Evolutionary conservation across 37 sponge, comb jelly and placozoan genomes (phyloP).

Genomic region (Halichondria panicea): DNA sequence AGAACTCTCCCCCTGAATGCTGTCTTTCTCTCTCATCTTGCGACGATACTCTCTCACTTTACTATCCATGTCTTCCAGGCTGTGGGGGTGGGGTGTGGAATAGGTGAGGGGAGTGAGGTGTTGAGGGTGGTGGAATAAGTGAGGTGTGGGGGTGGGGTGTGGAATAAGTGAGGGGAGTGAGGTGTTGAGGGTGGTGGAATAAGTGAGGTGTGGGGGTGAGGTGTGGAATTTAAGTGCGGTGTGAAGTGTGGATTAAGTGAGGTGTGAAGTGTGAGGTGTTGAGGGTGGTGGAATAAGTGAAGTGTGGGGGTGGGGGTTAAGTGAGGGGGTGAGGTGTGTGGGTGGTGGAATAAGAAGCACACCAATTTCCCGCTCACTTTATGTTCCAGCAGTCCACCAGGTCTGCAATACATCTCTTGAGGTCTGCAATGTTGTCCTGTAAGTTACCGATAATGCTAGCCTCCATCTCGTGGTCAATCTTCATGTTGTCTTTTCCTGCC

Average conservation of each 20-base stretch:
- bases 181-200: background rate
- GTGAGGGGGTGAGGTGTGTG: too few relatives aligned
- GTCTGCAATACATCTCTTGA: constrained; percentile 45
- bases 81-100: background rate
- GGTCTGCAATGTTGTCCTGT: constrained; percentile 39
- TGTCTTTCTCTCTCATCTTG: background rate
- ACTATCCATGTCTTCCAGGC: constrained; percentile 26
- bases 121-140: background rate
- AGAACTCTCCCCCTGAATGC: too few relatives aligned
- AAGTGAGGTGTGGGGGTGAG: too few relatives aligned
- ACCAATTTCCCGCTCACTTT: constrained; percentile 26
- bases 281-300: background rate
- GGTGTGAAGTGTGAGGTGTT: too few relatives aligned
- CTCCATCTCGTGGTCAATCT: background rate
- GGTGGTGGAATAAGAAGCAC: too few relatives aligned
- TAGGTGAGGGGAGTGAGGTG: background rate
- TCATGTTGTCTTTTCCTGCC: background rate
- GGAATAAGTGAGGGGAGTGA: background rate
- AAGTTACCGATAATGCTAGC: constrained; percentile 2
- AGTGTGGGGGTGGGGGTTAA: too few relatives aligned
- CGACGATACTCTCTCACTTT: constrained; percentile 18
- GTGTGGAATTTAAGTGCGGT: too few relatives aligned
- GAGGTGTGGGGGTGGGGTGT: background rate
- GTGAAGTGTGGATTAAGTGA: too few relatives aligned
- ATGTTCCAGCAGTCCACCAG: constrained; percentile 58